A percentile compares a stretch with the other conserved stretches of the same genome.
Conservation (phyloP, 1,140 invertebrate species). For the Oscheius sp. region DNA sequence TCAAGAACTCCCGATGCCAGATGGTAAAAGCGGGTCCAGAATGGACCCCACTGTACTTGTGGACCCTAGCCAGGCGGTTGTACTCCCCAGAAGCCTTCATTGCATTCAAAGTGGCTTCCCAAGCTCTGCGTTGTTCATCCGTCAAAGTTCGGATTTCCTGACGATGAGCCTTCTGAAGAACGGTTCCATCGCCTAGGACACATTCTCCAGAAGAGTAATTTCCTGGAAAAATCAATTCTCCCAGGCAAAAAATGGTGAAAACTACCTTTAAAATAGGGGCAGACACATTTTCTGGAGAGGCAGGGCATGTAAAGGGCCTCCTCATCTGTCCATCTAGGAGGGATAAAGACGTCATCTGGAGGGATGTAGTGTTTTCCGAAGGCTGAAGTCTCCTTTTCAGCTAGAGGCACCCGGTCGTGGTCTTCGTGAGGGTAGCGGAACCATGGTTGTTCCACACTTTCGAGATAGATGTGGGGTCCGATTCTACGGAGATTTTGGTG, state of each 20-base stretch:
- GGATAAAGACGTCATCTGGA: constrained; percentile 6
- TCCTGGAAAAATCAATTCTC: neutral
- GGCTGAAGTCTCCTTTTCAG: constrained; percentile 19
- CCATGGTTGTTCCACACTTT: constrained; percentile 32
- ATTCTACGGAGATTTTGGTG: neutral
- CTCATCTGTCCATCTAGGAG: constrained; percentile 20
- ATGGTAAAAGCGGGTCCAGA: constrained; percentile 38
- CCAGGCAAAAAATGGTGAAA: neutral
- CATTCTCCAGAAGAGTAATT: constrained; percentile 6
- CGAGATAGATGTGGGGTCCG: constrained; percentile 20
- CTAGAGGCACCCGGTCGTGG: constrained; percentile 16
- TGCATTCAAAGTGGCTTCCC: constrained; percentile 9
- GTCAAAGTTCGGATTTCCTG: constrained; percentile 17
- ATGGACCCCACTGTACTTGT: constrained; percentile 41
- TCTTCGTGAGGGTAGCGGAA: constrained; percentile 26
- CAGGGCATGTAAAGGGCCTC: constrained; percentile 21
- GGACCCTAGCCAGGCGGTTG: constrained; percentile 38
- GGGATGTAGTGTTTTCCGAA: constrained; percentile 36
- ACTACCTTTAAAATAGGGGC: constrained; percentile 23
- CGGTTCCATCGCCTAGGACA: constrained; percentile 5
- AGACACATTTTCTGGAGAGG: constrained; percentile 24
- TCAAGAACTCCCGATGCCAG: constrained; percentile 42
- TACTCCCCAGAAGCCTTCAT: constrained; percentile 36
- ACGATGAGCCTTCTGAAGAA: constrained; percentile 13
- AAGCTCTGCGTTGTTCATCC: neutral